Evolutionary conservation across 2,888 invertebrate species (phyloP).

Genomic region (Laspeyria flexula): DNA sequence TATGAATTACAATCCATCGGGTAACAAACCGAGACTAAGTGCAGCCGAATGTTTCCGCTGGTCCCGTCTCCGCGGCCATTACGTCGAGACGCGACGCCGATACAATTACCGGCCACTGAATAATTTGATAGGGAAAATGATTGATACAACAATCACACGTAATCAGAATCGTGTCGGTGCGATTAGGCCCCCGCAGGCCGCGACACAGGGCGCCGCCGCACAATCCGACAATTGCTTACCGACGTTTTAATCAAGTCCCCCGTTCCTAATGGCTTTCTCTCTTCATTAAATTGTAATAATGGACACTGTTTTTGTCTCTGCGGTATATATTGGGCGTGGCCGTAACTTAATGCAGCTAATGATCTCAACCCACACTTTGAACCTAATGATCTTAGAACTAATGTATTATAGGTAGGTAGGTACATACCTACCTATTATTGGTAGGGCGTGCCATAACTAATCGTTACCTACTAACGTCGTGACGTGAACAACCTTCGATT

Average conservation of each 20-base stretch:
- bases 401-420: constrained; percentile 6
- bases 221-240: constrained; percentile 70
- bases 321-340: constrained; percentile 59
- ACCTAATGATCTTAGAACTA: constrained; percentile 28
- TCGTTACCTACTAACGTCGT: constrained; percentile 37
- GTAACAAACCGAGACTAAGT: constrained; percentile 84
- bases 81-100: constrained; percentile 67
- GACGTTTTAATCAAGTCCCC: constrained; percentile 80
- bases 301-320: constrained; percentile 73
- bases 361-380: constrained; percentile 38
- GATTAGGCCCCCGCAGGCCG: constrained; percentile 71
- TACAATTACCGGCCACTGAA: constrained; percentile 83
- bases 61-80: constrained; percentile 65
- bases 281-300: constrained; percentile 84
- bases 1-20: constrained; percentile 78
- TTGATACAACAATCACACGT: constrained; percentile 84
- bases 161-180: constrained; percentile 82
- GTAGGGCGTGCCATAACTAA: constrained; percentile 2
- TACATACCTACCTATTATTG: constrained; percentile 3
- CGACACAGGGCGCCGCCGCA: constrained; percentile 63
- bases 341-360: constrained; percentile 53
- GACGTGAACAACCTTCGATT: constrained; percentile 39
- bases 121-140: constrained; percentile 85
- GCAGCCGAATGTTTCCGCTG: constrained; percentile 77
- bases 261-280: constrained; percentile 78